A percentile compares a stretch with the other conserved stretches of the same genome.
Evolutionary conservation across 2,113 vertebrate genomes (phyloP).

Genomic region (Odocoileus virginianus): DNA sequence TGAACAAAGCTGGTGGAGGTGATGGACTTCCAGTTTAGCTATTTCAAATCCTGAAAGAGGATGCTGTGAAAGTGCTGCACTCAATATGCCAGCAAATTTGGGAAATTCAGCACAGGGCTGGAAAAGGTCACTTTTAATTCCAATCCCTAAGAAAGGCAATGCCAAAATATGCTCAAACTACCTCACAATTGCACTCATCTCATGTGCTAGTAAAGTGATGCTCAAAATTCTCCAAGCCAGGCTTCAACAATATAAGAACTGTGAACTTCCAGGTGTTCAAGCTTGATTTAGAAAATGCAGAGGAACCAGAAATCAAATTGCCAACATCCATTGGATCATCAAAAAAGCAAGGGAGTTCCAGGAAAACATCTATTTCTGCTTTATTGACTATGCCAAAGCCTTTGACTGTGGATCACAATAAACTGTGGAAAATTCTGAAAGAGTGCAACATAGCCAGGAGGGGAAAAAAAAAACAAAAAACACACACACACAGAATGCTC

Average conservation of each 20-base stretch:
- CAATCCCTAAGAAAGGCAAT: background rate
- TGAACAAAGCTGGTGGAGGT: background rate
- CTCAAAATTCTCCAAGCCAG: background rate
- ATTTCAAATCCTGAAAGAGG: background rate
- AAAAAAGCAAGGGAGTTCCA: too few species aligned
- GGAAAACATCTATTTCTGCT: too few species aligned
- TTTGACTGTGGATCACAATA: background rate
- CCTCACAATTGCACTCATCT: background rate
- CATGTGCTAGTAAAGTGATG: background rate
- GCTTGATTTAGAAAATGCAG: too few species aligned
- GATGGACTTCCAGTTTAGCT: background rate
- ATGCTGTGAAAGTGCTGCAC: background rate
- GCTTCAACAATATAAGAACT: too few species aligned
- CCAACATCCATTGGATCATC: too few species aligned
- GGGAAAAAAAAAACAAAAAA: fast-evolving
- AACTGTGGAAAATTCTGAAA: background rate
- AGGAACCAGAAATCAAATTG: too few species aligned
- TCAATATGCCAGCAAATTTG: background rate
- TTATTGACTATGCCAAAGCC: too few species aligned
- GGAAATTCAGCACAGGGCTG: background rate
- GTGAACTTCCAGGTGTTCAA: too few species aligned
- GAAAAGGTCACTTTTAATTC: background rate
- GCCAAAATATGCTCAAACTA: background rate
- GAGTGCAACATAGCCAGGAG: background rate
- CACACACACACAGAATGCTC: fast-evolving